Percentiles rank a stretch among this genome's conserved stretches.
Evolutionary conservation across 1,140 invertebrate genomes (phyloP).

Genomic region (Drosophila elegans): DNA sequence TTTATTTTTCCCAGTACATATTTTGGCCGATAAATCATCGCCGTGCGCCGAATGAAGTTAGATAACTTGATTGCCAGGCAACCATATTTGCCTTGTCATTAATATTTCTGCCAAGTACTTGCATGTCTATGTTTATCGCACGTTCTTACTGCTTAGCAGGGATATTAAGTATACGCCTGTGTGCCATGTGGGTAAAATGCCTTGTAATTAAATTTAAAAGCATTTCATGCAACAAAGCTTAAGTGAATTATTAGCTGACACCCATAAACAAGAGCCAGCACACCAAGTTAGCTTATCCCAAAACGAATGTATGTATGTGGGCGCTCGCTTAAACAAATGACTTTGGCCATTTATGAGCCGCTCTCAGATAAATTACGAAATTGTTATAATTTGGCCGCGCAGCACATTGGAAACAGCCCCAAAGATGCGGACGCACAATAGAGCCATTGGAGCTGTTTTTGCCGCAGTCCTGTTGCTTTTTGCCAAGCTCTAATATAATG

Average conservation of each 20-base stretch:
- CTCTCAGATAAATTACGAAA: constrained; percentile 79
- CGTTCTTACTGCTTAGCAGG: constrained; percentile 16
- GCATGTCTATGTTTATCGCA: constrained; percentile 1
- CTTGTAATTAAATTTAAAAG: constrained; percentile 72
- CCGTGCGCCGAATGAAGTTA: constrained; percentile 42
- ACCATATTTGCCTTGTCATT: constrained; percentile 68
- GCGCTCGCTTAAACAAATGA: constrained; percentile 43
- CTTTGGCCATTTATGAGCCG: constrained; percentile 71
- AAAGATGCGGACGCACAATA: constrained; percentile 17
- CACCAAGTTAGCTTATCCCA: constrained; percentile 35
- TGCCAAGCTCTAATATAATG: constrained; percentile 24
- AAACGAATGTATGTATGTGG: constrained; percentile 5
- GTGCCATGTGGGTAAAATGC: constrained; percentile 30
- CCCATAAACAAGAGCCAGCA: constrained; percentile 47
- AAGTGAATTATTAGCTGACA: constrained; percentile 66
- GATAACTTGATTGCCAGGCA: constrained; percentile 55
- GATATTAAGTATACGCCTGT: constrained; percentile 38
- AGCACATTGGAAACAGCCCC: constrained; percentile 18
- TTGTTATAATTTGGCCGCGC: constrained; percentile 71
- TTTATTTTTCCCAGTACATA: not conserved
- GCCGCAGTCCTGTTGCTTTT: constrained; percentile 59
- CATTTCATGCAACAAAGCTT: constrained; percentile 48
- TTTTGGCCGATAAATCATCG: constrained; percentile 42
- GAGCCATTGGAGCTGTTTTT: constrained; percentile 40
- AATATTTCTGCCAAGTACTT: constrained; percentile 53